Conservation (phyloP, 2,113 vertebrate species). For the Genyomyrus donnyi region DNA sequence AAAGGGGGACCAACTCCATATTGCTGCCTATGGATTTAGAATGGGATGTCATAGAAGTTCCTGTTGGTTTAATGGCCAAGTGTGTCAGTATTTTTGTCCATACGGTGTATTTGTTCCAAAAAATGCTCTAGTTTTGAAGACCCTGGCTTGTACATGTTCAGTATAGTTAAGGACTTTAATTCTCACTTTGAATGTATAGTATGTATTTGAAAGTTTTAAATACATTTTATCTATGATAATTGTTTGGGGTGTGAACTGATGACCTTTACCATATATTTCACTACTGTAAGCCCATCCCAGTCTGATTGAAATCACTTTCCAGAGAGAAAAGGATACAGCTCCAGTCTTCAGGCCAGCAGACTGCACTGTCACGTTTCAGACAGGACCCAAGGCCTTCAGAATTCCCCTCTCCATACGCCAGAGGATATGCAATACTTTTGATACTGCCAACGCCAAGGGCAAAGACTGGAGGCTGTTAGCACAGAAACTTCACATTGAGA, state of each 20-base stretch:
- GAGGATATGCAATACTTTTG: slow-evolving; percentile 92
- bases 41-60: not conserved
- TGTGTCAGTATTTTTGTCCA: not conserved
- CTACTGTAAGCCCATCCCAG: not conserved
- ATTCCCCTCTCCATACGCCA: slow-evolving; percentile 90
- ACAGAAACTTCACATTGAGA: slow-evolving; percentile 85
- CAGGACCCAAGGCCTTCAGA: slow-evolving; percentile 92
- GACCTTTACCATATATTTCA: not conserved
- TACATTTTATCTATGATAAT: not conserved
- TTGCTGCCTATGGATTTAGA: not conserved
- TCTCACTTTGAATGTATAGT: not conserved
- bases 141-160: not conserved
- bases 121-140: not conserved
- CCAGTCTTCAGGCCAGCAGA: slow-evolving; percentile 79
- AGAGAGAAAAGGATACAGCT: slow-evolving; percentile 78
- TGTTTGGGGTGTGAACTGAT: not conserved
- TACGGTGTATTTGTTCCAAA: not conserved
- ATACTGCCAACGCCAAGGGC: slow-evolving; percentile 86
- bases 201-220: not conserved
- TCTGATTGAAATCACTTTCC: not conserved
- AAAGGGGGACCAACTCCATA: not conserved
- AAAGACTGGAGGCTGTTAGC: slow-evolving; percentile 98
- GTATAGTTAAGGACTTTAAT: not conserved
- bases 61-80: not conserved
- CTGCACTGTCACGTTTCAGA: slow-evolving; percentile 74